A percentile compares a stretch with the other conserved stretches of the same genome.
phyloP scores from a whole-genome alignment of 2,888 invertebrate species.

The Rhimphoctona megacephalus region DNA sequence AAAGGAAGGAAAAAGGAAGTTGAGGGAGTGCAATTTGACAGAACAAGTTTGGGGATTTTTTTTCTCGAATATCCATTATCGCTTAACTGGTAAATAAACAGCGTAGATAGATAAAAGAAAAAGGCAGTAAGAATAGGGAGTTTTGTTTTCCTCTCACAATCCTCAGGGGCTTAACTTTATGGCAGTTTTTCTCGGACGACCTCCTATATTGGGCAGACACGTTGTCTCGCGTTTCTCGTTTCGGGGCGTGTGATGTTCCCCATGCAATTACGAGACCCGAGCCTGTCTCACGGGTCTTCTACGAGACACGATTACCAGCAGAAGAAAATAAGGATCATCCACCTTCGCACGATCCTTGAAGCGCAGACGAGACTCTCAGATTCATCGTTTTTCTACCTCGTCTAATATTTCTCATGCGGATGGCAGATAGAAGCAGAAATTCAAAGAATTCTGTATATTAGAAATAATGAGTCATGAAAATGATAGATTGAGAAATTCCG shows the following conservation, averaged over 20 bases:
- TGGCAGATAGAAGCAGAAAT: not conserved
- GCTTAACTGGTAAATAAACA: constrained; percentile 30
- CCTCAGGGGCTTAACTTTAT: constrained; percentile 45
- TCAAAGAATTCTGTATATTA: not conserved
- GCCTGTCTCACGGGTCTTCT: constrained; percentile 10
- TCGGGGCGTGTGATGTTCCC: constrained; percentile 38
- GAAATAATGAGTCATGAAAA: not conserved
- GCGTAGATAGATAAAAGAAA: constrained; percentile 24
- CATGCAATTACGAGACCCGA: constrained; percentile 45
- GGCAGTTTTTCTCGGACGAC: constrained; percentile 25
- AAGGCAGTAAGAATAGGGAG: constrained; percentile 43
- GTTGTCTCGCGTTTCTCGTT: constrained; percentile 44
- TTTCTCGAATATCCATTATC: constrained; percentile 13
- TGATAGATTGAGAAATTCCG: no score
- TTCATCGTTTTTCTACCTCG: constrained; percentile 10
- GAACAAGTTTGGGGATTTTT: not conserved
- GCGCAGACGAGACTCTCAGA: not conserved
- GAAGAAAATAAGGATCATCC: constrained; percentile 21
- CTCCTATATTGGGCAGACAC: constrained; percentile 37
- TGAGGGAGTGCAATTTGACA: not conserved
- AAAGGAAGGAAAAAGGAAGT: not conserved
- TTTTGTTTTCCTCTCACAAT: constrained; percentile 15
- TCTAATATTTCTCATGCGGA: not conserved
- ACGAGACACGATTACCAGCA: constrained; percentile 16
- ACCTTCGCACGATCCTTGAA: not conserved